Percentiles rank a stretch among this genome's conserved stretches.
phyloP scores from a whole-genome alignment of 2,888 invertebrate species.

The Cryptocheilus praepositus region DNA sequence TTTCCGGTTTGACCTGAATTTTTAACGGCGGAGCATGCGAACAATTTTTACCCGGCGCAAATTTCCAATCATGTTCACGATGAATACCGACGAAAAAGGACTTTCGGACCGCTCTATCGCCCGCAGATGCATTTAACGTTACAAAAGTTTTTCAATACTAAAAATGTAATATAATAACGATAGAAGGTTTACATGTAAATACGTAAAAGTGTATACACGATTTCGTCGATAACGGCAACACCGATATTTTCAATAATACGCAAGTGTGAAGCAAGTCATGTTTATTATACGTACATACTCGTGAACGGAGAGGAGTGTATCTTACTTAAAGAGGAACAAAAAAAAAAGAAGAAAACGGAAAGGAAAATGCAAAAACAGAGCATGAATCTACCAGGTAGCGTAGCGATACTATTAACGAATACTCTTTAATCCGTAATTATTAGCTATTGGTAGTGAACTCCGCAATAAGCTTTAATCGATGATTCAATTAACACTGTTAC shows the following conservation, averaged over 20 bases:
- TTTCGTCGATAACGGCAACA: slow-evolving; percentile 20
- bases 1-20: too few relatives aligned
- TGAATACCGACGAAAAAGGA: background rate
- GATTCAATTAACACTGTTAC: slow-evolving; percentile 8
- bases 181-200: slow-evolving; percentile 56
- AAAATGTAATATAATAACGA: slow-evolving; percentile 52
- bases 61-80: too few relatives aligned
- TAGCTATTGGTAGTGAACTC: slow-evolving; percentile 19
- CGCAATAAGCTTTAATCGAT: slow-evolving; percentile 16
- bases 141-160: slow-evolving; percentile 58
- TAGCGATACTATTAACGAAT: slow-evolving; percentile 15
- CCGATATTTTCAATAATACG: slow-evolving; percentile 55
- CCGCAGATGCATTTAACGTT: slow-evolving; percentile 27
- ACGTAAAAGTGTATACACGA: slow-evolving; percentile 53
- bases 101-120: slow-evolving; percentile 1
- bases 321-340: too few relatives aligned
- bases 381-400: slow-evolving; percentile 7
- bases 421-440: slow-evolving; percentile 19
- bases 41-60: too few relatives aligned
- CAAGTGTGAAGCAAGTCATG: slow-evolving; percentile 16
- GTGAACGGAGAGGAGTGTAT: too few relatives aligned
- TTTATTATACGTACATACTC: too few relatives aligned
- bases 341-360: too few relatives aligned
- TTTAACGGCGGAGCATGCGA: too few relatives aligned
- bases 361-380: background rate